Percentiles rank a stretch among this genome's conserved stretches.
phyloP scores from a whole-genome alignment of 2,888 invertebrate species.

The Tiliacea aurago region DNA sequence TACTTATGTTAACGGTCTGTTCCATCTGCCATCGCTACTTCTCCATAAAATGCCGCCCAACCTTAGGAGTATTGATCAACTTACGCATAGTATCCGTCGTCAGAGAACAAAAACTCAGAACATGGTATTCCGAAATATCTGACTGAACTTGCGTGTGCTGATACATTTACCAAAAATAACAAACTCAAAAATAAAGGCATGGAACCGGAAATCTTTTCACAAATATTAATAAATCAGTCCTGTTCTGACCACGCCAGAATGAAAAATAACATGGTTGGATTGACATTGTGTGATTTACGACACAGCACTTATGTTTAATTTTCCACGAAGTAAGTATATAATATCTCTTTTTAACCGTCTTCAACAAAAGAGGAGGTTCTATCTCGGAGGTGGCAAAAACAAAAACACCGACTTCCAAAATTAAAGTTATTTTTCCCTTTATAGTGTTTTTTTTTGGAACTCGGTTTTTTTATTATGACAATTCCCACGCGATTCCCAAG shows the following conservation, averaged over 20 bases:
- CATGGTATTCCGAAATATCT: too few species aligned
- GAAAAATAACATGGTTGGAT: constrained; percentile 19
- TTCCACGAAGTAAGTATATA: background rate
- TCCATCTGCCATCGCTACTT: background rate
- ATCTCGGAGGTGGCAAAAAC: too few species aligned
- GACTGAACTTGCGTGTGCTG: background rate
- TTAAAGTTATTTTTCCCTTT: too few species aligned
- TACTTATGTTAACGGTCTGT: background rate
- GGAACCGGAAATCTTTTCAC: background rate
- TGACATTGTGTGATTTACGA: constrained; percentile 33
- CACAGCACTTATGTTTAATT: background rate
- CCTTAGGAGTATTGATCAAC: background rate
- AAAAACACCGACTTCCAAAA: too few species aligned
- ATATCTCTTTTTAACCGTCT: background rate
- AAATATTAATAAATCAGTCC: constrained; percentile 29
- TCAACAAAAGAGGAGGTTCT: too few species aligned
- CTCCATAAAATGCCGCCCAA: too few species aligned
- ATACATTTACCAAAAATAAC: constrained; percentile 1
- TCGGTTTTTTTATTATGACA: background rate
- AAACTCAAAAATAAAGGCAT: background rate
- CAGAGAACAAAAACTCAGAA: background rate
- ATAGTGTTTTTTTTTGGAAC: too few species aligned
- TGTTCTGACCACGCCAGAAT: background rate
- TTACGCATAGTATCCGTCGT: background rate
- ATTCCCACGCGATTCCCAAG: background rate